These are phyloP conservation scores for Bubalus kerabau DNA, from an alignment of 2,113 vertebrate genomes.

Conservation along the genomic window DNA sequence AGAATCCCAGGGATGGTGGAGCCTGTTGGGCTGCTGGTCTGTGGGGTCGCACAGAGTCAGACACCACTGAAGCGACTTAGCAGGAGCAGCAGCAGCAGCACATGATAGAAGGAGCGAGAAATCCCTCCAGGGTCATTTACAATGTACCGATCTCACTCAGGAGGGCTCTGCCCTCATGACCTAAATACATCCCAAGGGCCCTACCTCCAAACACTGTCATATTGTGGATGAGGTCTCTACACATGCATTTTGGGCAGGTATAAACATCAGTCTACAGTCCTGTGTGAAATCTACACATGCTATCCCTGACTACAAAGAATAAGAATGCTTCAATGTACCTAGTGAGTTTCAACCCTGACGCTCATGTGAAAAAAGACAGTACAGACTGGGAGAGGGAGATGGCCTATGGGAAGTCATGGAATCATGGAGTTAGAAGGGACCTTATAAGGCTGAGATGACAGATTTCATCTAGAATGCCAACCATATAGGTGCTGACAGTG, in stretches of 20 bases:
- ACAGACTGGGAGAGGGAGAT: neutral
- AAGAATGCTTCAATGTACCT: slow-evolving; percentile 26
- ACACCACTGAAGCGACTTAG: too few relatives aligned
- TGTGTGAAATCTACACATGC: slow-evolving; percentile 10
- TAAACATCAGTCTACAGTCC: neutral
- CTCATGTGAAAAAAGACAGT: neutral
- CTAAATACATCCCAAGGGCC: neutral
- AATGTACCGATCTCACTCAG: neutral
- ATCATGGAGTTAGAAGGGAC: neutral
- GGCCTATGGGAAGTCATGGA: neutral
- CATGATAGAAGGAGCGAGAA: neutral
- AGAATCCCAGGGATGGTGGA: too few relatives aligned
- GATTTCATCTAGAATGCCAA: slow-evolving; percentile 19
- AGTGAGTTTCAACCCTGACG: neutral
- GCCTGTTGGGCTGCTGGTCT: too few relatives aligned
- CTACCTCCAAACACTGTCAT: neutral
- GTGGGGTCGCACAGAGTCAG: too few relatives aligned
- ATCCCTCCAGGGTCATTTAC: neutral
- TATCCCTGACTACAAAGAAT: slow-evolving; percentile 14
- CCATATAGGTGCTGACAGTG: neutral
- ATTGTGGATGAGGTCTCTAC: neutral
- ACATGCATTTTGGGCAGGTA: neutral
- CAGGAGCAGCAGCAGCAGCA: neutral
- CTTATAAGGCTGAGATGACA: neutral
- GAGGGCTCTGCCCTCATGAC: neutral